Conservation (phyloP, 2,113 vertebrate genomes). For the Antechinus flavipes region DNA sequence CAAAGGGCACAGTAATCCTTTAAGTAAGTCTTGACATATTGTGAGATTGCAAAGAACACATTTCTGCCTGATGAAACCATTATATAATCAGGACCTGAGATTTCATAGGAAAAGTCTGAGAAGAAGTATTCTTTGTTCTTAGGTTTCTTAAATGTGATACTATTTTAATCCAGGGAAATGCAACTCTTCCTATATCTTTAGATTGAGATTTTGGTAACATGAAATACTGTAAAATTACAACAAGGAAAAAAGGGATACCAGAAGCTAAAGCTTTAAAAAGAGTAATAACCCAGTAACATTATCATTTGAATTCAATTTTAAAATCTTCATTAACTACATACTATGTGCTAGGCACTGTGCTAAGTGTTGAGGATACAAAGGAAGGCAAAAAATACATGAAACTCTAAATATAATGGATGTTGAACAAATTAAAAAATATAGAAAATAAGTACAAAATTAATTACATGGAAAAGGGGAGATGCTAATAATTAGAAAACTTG, state of each 20-base stretch:
- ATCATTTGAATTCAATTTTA: background rate
- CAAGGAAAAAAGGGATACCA: slow-evolving; percentile 9
- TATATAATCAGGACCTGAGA: slow-evolving; percentile 25
- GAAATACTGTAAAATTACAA: background rate
- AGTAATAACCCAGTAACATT: background rate
- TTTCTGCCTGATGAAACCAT: slow-evolving; percentile 44
- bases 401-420: background rate
- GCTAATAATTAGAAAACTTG: background rate
- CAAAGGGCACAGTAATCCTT: slow-evolving; percentile 62
- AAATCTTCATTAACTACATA: background rate
- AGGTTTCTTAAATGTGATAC: slow-evolving; percentile 31
- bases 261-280: background rate
- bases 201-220: slow-evolving; percentile 18
- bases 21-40: slow-evolving; percentile 74
- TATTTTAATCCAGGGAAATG: slow-evolving; percentile 24
- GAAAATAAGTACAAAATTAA: background rate
- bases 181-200: slow-evolving; percentile 38
- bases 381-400: background rate
- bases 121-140: slow-evolving; percentile 23
- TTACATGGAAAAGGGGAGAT: background rate
- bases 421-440: background rate
- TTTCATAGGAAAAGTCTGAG: background rate
- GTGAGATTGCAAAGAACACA: slow-evolving; percentile 47
- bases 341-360: background rate
- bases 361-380: background rate